phyloP scores from a whole-genome alignment of 2,888 invertebrate genomes.

The Melitaea athalia region DNA sequence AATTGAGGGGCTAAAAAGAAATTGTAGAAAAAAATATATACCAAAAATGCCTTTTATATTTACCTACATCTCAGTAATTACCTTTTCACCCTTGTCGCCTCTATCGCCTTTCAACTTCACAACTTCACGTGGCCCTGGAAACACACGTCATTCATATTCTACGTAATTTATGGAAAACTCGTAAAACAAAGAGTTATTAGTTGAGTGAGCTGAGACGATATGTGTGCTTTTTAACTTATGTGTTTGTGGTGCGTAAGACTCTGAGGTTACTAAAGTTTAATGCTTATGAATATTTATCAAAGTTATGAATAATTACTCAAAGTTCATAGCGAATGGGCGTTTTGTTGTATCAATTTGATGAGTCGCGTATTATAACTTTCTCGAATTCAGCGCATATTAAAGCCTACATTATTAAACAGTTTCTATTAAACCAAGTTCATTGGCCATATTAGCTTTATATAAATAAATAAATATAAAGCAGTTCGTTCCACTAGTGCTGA shows the following conservation, averaged over 20 bases:
- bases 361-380: slow-evolving; percentile 8
- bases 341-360: slow-evolving; percentile 20
- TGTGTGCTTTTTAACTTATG: slow-evolving; percentile 36
- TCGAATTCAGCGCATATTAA: neutral
- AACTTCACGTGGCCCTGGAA: slow-evolving; percentile 61
- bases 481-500: too few species aligned
- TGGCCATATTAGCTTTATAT: neutral
- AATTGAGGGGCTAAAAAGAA: slow-evolving; percentile 30
- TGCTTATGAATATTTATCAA: slow-evolving; percentile 38
- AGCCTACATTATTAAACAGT: neutral
- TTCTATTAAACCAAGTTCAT: neutral
- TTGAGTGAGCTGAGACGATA: slow-evolving; percentile 36
- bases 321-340: slow-evolving; percentile 25
- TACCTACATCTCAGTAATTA: slow-evolving; percentile 53
- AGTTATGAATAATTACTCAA: slow-evolving; percentile 37
- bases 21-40: slow-evolving; percentile 28
- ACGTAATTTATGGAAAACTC: slow-evolving; percentile 50
- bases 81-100: slow-evolving; percentile 73
- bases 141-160: slow-evolving; percentile 50
- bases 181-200: slow-evolving; percentile 52
- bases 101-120: slow-evolving; percentile 52
- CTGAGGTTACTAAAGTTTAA: slow-evolving; percentile 34
- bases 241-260: slow-evolving; percentile 33
- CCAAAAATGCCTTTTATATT: slow-evolving; percentile 29
- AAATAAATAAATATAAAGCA: neutral